These are phyloP conservation scores for Pantherophis alleghaniensis DNA, from an alignment of 2,797 vertebrate species.

Conservation along the genomic window DNA sequence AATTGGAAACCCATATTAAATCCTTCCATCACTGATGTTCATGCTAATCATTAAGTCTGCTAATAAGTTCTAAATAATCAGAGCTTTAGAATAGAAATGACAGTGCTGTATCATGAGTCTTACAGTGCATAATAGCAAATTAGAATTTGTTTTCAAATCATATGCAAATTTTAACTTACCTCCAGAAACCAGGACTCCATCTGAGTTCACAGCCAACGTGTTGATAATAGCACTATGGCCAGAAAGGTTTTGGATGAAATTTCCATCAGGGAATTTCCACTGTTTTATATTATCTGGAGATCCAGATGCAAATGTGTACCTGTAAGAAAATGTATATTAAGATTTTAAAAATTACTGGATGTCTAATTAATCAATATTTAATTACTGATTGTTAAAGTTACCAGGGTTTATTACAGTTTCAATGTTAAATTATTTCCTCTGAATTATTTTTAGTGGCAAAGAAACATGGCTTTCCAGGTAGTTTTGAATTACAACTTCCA, in stretches of 20 bases:
- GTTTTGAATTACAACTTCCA: background rate
- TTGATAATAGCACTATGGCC: slow-evolving; percentile 98
- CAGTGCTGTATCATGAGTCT: background rate
- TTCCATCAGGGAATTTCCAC: slow-evolving; percentile 98
- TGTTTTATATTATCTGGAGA: slow-evolving; percentile 99
- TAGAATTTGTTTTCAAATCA: background rate
- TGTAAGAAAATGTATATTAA: slow-evolving; percentile 67
- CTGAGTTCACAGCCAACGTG: slow-evolving; percentile 93
- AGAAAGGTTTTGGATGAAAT: slow-evolving; percentile 97
- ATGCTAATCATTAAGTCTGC: too few species aligned
- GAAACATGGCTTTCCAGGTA: background rate
- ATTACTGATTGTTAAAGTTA: background rate
- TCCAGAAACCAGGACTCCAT: slow-evolving; percentile 96
- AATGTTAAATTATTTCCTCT: background rate
- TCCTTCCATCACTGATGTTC: background rate
- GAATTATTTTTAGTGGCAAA: background rate
- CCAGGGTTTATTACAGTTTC: background rate
- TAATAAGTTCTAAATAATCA: background rate
- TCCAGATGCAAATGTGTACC: slow-evolving; percentile 96
- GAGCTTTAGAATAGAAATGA: background rate
- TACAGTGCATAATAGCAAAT: background rate
- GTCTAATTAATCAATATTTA: background rate
- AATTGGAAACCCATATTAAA: background rate
- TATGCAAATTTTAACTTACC: slow-evolving; percentile 71
- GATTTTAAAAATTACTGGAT: background rate